phyloP scores from a whole-genome alignment of 1,140 invertebrate genomes.

The Paralvinella palmiformis region DNA sequence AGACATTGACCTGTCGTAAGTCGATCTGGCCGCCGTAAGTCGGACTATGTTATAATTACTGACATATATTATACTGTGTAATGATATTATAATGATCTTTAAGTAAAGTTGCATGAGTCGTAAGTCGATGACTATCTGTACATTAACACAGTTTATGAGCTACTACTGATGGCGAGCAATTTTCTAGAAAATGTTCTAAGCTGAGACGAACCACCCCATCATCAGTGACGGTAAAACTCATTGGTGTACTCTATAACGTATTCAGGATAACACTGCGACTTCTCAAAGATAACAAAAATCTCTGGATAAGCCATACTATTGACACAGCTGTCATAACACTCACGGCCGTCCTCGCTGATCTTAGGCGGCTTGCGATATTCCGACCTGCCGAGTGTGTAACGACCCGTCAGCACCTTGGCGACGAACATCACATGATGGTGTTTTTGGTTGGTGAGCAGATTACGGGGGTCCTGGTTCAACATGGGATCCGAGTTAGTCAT shows the following conservation, averaged over 20 bases:
- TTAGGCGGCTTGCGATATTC: constrained; percentile 29
- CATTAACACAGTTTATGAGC: too few species aligned
- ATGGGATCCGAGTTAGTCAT: neutral
- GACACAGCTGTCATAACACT: constrained; percentile 30
- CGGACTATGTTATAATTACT: too few species aligned
- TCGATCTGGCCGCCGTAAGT: too few species aligned
- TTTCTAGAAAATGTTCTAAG: too few species aligned
- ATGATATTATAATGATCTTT: too few species aligned
- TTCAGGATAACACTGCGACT: constrained; percentile 34
- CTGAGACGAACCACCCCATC: too few species aligned
- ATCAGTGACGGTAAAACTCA: too few species aligned
- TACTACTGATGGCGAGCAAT: too few species aligned
- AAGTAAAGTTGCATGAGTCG: too few species aligned
- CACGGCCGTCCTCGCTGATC: constrained; percentile 15
- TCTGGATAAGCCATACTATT: constrained; percentile 27
- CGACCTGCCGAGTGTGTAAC: constrained; percentile 25
- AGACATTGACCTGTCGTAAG: too few species aligned
- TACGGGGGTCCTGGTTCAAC: neutral
- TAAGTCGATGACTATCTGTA: too few species aligned
- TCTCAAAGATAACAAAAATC: constrained; percentile 38
- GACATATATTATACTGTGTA: too few species aligned
- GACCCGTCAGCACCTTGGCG: constrained; percentile 33
- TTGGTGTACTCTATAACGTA: constrained; percentile 33
- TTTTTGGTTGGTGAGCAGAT: neutral
- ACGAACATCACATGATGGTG: constrained; percentile 29